Conservation (phyloP, 1,140 invertebrate species). For the Orius insidiosus region DNA sequence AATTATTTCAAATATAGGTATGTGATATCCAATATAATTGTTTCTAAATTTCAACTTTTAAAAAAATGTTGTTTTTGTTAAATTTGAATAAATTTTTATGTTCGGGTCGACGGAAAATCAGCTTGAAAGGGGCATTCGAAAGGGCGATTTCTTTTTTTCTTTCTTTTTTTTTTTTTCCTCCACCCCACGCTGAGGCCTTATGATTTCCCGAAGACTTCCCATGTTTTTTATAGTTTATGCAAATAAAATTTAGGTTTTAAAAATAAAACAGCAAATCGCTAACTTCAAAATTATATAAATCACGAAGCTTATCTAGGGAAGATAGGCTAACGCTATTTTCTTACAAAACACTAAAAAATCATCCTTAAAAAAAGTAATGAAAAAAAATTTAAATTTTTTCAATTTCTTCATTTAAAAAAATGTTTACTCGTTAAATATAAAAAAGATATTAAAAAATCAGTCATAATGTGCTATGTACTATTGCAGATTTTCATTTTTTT, state of each 20-base stretch:
- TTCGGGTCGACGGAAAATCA: not conserved
- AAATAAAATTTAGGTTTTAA: not conserved
- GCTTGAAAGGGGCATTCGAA: not conserved
- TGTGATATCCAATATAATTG: constrained; percentile 1
- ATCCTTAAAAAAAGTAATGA: not conserved
- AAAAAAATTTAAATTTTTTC: too few relatives aligned
- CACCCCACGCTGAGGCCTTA: not conserved
- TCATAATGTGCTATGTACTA: too few relatives aligned
- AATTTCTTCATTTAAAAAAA: not conserved
- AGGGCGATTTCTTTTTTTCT: too few relatives aligned
- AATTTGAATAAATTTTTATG: not conserved
- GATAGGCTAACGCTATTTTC: constrained; percentile 9
- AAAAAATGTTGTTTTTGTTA: not conserved
- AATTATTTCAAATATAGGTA: not conserved
- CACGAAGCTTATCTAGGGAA: not conserved
- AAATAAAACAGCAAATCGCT: not conserved
- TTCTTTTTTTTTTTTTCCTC: too few relatives aligned
- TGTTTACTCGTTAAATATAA: too few relatives aligned
- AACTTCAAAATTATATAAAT: constrained; percentile 2
- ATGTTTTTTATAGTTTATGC: not conserved
- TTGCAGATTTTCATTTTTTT: too few relatives aligned
- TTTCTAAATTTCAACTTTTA: not conserved
- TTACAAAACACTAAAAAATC: constrained; percentile 6
- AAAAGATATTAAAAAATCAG: too few relatives aligned
- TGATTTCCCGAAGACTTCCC: not conserved